phyloP scores from a whole-genome alignment of 2,888 invertebrate genomes.

The Athrips mouffetella region DNA sequence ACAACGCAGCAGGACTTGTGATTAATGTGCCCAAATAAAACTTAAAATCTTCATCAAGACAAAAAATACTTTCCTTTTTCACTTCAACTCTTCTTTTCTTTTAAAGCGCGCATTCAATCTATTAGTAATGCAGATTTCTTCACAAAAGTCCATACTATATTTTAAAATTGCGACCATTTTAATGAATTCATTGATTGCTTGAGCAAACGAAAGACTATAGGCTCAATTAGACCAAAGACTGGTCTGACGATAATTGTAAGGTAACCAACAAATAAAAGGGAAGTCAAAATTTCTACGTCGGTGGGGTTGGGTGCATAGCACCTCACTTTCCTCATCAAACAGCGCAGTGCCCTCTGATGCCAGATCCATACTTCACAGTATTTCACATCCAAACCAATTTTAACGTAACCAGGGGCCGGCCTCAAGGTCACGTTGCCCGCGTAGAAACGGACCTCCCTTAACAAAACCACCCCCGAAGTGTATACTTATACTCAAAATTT shows the following conservation, averaged over 20 bases:
- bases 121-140: no score
- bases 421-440: slow-evolving; percentile 47
- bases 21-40: not conserved
- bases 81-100: no score
- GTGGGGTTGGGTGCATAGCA: slow-evolving; percentile 63
- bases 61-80: no score
- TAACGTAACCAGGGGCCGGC: slow-evolving; percentile 27
- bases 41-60: no score
- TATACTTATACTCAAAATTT: slow-evolving; percentile 28
- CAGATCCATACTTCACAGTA: slow-evolving; percentile 53
- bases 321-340: slow-evolving; percentile 62
- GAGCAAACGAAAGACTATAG: no score
- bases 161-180: no score
- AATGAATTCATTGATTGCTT: no score
- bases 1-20: slow-evolving; percentile 10
- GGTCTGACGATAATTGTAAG: not conserved
- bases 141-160: no score
- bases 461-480: slow-evolving; percentile 17
- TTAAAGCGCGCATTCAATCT: no score
- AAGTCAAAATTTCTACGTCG: slow-evolving; percentile 69
- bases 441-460: slow-evolving; percentile 71
- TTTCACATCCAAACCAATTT: slow-evolving; percentile 54
- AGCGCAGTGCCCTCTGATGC: slow-evolving; percentile 44
- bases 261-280: slow-evolving; percentile 49
- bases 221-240: no score